Base-by-base conservation (phyloP, 2,113 vertebrate genomes). In the Pseudopipra pipra region DNA sequence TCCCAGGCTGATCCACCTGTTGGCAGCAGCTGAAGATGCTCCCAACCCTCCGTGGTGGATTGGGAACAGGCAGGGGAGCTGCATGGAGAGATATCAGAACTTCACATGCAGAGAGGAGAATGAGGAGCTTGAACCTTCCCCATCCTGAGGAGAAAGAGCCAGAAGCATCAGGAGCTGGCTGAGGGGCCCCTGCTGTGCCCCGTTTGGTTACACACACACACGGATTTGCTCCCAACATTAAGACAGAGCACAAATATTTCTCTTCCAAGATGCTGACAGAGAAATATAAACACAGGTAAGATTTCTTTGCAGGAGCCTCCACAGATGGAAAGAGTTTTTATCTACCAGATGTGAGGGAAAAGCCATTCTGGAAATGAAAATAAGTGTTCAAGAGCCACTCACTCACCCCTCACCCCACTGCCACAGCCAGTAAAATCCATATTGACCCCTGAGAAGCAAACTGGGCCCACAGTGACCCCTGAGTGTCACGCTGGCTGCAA, bases 371-470 rank as follows among this genome's bases (percentile, higher is more conserved):
- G 35, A 70, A 41, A 75, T 1, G 14, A 47, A 46, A 54, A 8
- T 1, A 35, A 49, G 3, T 0, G 4, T 4, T 65, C 4, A 5
- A 12, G 44, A 96, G 81, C 54, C 46, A 7, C 23, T 75, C 47
- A 7, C 39, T 31, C 46, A 20, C 5, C 31, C 25, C 11, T 70
- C 8, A 25, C 5, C 39, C 21, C 65, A 3, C 43, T 27, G 61
- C 67, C 66, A 14, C 1, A 1, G n/a, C 20, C 61, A 47, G 25
- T 0, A 16, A 51, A 61, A 24, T 35, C 85, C 22, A 6, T 2
- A 2, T 35, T 0, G 37, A 59, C 18, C 71, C 55, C 12, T 0
- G 21, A 22, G 58, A 21, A 14, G 61, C 23, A 12, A 30, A 65
- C 14, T 28, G 31, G 20, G 75, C 46, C 28, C 76, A 37, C 8